These are phyloP conservation scores for Trichogramma pretiosum DNA, from an alignment of 1,140 invertebrate species.

Conservation along the genomic window DNA sequence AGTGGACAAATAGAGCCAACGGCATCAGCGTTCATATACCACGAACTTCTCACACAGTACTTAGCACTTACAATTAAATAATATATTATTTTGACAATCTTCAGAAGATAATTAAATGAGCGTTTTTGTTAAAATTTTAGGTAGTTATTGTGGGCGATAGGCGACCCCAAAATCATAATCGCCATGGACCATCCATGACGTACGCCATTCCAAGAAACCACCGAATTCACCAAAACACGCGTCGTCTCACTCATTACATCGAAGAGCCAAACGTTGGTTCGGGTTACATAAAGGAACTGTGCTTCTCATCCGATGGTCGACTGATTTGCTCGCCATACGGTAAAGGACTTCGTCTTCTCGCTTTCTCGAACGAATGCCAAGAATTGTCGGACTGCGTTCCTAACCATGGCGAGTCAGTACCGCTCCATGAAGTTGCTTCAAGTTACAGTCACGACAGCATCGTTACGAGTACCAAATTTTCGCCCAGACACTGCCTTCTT, in stretches of 20 bases:
- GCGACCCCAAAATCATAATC: constrained; percentile 28
- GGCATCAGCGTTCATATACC: constrained; percentile 29
- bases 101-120: not conserved
- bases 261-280: constrained; percentile 81
- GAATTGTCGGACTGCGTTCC: constrained; percentile 68
- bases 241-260: constrained; percentile 72
- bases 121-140: constrained; percentile 3
- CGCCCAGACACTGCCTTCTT: constrained; percentile 71
- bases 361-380: constrained; percentile 67
- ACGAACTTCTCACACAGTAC: constrained; percentile 32
- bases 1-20: constrained; percentile 19
- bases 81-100: not conserved
- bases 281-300: constrained; percentile 80
- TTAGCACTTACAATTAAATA: too few relatives aligned
- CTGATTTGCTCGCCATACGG: constrained; percentile 84
- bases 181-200: constrained; percentile 31
- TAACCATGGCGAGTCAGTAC: constrained; percentile 38
- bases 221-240: constrained; percentile 62
- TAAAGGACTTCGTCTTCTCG: constrained; percentile 71
- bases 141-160: constrained; percentile 39
- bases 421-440: constrained; percentile 56
- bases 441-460: constrained; percentile 70
- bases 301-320: constrained; percentile 80
- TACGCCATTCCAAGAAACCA: constrained; percentile 42
- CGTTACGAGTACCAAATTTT: constrained; percentile 88